These are phyloP conservation scores for Amphiprion ocellaris DNA, from an alignment of 2,113 vertebrate species.

Conservation along the genomic window DNA sequence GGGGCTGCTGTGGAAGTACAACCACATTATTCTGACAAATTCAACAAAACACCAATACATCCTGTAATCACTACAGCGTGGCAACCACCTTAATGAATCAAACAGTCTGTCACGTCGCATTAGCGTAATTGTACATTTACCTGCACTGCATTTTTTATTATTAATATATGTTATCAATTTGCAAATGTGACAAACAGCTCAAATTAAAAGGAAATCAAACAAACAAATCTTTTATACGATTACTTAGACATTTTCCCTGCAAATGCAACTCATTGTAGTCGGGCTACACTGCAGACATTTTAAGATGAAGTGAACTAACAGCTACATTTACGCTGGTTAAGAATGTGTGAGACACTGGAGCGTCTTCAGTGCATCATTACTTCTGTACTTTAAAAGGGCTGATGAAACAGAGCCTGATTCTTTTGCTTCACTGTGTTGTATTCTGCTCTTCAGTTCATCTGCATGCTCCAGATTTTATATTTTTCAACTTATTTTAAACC, in stretches of 20 bases:
- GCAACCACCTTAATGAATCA: conserved; percentile 52
- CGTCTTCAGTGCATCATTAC: neutral
- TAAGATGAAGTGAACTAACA: neutral
- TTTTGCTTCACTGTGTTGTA: neutral
- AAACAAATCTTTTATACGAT: neutral
- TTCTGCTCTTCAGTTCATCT: conserved; percentile 18
- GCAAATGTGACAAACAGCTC: conserved; percentile 39
- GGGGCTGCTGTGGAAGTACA: conserved; percentile 29
- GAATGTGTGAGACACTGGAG: no score
- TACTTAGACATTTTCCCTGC: neutral
- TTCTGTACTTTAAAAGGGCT: conserved; percentile 14
- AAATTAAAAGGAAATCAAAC: conserved; percentile 21
- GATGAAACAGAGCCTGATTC: neutral
- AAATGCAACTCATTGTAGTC: neutral
- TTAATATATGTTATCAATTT: conserved; percentile 12
- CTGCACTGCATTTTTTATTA: conserved; percentile 12
- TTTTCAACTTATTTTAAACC: conserved; percentile 16
- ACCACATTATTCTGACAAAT: conserved; percentile 55
- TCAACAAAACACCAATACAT: conserved; percentile 34
- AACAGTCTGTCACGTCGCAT: conserved; percentile 50
- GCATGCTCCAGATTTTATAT: conserved; percentile 20
- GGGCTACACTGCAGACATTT: neutral
- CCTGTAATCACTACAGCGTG: conserved; percentile 51
- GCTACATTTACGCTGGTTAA: neutral
- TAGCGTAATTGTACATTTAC: conserved; percentile 49